Evolutionary conservation across 2,797 vertebrate species (phyloP).

Genomic region (Anguilla megastoma): DNA sequence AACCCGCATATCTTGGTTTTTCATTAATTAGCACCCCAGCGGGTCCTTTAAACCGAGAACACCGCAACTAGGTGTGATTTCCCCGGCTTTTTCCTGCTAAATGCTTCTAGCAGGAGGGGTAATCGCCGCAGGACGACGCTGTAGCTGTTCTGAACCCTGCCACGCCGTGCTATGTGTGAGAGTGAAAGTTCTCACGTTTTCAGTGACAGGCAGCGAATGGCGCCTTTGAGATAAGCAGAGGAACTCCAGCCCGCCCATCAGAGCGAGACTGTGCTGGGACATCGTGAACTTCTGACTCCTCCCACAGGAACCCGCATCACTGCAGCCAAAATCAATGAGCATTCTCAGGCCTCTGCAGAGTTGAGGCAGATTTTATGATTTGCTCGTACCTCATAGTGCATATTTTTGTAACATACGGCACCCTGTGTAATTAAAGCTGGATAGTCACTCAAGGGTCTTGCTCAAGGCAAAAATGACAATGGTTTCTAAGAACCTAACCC

Average conservation of each 20-base stretch:
- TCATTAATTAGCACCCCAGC: neutral
- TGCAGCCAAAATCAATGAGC: neutral
- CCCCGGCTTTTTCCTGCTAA: neutral
- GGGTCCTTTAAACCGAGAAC: neutral
- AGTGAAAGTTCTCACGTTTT: neutral
- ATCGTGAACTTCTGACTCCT: neutral
- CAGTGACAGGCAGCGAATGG: neutral
- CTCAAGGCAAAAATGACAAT: neutral
- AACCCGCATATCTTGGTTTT: neutral
- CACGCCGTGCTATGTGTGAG: neutral
- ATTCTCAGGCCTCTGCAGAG: neutral
- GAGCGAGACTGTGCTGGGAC: neutral
- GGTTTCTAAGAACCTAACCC: neutral
- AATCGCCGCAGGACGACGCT: neutral
- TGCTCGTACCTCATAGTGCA: neutral
- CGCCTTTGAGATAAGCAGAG: neutral
- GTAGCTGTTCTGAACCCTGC: neutral
- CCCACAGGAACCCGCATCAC: neutral
- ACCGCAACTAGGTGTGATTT: neutral
- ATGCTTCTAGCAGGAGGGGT: neutral
- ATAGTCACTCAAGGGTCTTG: neutral
- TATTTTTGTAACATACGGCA: neutral
- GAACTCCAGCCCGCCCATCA: neutral
- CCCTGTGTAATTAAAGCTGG: neutral
- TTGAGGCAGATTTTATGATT: neutral